Conservation (phyloP, 2,113 vertebrate genomes). For the human region GRCh38 chrX:16551001-16551500, state of each 20-base stretch:
- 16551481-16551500: neutral
- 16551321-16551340: neutral
- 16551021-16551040: no score
- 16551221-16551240: no score
- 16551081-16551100: no score
- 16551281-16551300: neutral
- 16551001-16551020: no score
- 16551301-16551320: neutral
- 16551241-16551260: neutral
- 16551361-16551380: neutral
- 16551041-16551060: no score
- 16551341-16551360: slow-evolving; percentile 7
- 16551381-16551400: neutral
- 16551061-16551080: no score
- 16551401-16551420: neutral
- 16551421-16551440: neutral
- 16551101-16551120: no score
- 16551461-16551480: neutral
- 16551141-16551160: no score
- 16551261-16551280: neutral
- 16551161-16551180: no score
- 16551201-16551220: no score
- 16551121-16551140: no score
- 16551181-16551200: no score
- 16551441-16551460: neutral